Evolutionary conservation across 2,888 invertebrate species (phyloP), one percentile per base, ranked within the genome.

Genomic region (Yponomeuta evonymella): DNA sequence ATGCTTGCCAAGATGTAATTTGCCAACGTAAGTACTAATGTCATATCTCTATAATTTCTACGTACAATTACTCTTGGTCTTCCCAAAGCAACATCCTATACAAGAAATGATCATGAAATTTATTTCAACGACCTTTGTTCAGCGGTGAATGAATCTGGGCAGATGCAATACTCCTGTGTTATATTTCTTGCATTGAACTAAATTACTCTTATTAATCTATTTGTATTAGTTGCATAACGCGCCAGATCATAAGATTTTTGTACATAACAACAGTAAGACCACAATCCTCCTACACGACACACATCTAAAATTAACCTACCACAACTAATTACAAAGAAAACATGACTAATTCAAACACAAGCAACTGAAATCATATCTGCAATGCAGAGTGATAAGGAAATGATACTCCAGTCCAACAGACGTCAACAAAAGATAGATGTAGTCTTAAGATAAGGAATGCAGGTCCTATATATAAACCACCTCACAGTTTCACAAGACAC

Each of bases 341-440:
- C 65, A 48, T 30, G 12, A 69, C 69, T 10, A 29, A 29, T 11
- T 43, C 36, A 43, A 63, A 69, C 36, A 36, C 51, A 69, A 69
- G n/a, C 36, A 69, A 69, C 3, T 33, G 11, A 33, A 33, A 69
- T 69, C 69, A 69, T 36, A 69, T 33, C 69, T 69, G 69, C 69
- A 69, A 8, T 69, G 69, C 69, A 69, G 69, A 62, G n/a, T 36
- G 69, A 69, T 69, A 69, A 69, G 12, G 9, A 36, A 36, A 63
- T 30, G 65, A 67, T 67, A 8, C 51, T 15, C 5, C 51, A 58
- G 51, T 12, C 15, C 51, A 43, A 43, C 51, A 12, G 12, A 58
- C 51, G 51, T 58, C 12, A 58, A 58, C 51, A 58, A 58, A 15
- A 58, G 51, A 58, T 15, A 58, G 12, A 15, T 43, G 43, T 30